A percentile compares a stretch with the other conserved stretches of the same genome.
These are phyloP conservation scores for Tragopan temminckii DNA, from an alignment of 2,797 vertebrate species.

Conservation along the genomic window DNA sequence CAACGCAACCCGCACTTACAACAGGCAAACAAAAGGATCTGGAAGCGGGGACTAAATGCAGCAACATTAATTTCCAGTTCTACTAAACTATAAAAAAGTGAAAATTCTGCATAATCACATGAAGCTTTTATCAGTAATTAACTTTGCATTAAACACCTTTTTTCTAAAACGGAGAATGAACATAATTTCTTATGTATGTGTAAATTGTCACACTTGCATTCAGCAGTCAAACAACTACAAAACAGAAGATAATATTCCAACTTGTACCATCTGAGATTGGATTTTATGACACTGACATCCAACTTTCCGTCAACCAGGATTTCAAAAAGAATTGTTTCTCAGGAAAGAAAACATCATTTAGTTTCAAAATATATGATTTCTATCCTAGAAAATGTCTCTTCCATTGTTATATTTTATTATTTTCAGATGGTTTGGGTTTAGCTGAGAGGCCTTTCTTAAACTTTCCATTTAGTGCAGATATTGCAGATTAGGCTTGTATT, in stretches of 20 bases:
- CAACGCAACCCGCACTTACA: background rate
- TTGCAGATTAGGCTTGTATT: background rate
- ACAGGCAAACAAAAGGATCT: background rate
- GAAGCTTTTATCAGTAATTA: background rate
- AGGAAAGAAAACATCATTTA: background rate
- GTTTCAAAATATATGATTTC: background rate
- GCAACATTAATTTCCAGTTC: background rate
- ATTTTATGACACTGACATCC: background rate
- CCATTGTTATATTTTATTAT: background rate
- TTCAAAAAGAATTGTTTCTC: background rate
- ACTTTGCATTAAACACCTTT: background rate
- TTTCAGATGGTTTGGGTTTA: slow-evolving; percentile 14
- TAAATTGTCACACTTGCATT: background rate
- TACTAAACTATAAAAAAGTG: background rate
- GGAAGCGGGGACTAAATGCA: background rate
- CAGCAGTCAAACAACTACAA: background rate
- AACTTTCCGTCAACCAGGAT: background rate
- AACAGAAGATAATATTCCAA: background rate
- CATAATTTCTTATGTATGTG: background rate
- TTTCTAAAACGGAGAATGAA: background rate
- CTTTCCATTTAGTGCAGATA: background rate
- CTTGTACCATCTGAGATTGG: background rate
- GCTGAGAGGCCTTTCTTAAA: background rate
- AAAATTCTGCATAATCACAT: background rate
- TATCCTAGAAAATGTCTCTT: background rate